phyloP scores from a whole-genome alignment of 2,888 invertebrate genomes.

The Rhagonycha lutea region DNA sequence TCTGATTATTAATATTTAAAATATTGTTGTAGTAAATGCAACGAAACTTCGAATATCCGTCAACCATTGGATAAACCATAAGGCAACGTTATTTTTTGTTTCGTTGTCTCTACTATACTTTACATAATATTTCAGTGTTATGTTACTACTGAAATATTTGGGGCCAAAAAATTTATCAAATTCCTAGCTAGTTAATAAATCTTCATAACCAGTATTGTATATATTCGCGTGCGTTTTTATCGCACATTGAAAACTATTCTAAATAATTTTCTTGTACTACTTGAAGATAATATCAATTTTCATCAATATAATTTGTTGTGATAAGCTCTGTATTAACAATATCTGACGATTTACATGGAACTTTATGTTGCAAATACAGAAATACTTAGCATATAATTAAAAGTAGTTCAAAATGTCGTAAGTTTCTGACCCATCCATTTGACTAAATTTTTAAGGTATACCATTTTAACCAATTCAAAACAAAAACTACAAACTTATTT shows the following conservation, averaged over 20 bases:
- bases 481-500: not conserved
- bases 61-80: not conserved
- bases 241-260: not conserved
- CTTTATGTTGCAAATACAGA: not conserved
- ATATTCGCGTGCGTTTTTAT: not conserved
- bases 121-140: slow-evolving; percentile 16
- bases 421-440: not conserved
- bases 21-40: not conserved
- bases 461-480: too few relatives aligned
- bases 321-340: not conserved
- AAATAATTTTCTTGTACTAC: not conserved
- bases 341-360: not conserved
- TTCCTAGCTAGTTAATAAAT: slow-evolving; percentile 13
- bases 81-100: not conserved
- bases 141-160: slow-evolving; percentile 21
- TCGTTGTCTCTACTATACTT: not conserved
- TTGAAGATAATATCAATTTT: not conserved
- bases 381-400: not conserved
- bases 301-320: not conserved
- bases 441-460: not conserved
- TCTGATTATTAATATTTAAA: slow-evolving; percentile 16
- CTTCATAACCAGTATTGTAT: not conserved
- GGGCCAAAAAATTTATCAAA: slow-evolving; percentile 21
- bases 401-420: not conserved
- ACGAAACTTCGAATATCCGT: not conserved